Base-by-base conservation (phyloP, 2,888 invertebrate species). In the Hyppa rectilinea region DNA sequence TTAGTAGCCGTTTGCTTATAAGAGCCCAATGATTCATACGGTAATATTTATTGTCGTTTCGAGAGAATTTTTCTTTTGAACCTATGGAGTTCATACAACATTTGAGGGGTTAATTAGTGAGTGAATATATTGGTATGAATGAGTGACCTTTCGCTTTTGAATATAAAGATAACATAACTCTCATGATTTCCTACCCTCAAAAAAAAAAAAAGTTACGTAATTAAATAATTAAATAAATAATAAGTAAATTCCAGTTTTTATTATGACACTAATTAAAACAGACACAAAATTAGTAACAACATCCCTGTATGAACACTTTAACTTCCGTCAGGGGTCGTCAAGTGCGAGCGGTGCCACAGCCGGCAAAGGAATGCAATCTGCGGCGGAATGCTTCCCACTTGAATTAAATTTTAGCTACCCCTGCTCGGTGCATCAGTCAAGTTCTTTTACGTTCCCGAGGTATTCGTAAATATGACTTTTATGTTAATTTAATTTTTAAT, bases 341-440 rank as follows among this genome's bases (percentile, higher is more conserved):
- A 87, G 86, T 83, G 87, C 72, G 78, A 77, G 85, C 80, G 81
- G 78, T 81, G 86, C 85, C 82, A 86, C 84, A 87, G 85, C 85
- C 86, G 88, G 82, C 80, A 60, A 87, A 89, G 95, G 94, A 95
- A 95, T 94, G 95, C 94, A 95, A 95, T 95, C 94, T 92, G 92
- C 88, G 88, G 90, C 77, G 94, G 94, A 93, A 95, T 95, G 92
- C 88, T 88, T 86, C 88, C 82, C 88, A 86, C 88, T 88, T 88
- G 92, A 92, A 94, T 93, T 93, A 94, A 92, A 94, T 94, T 94
- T 92, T 88, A 90, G 90, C 90, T 85, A 88, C 85, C 85, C 56
- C 34, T 53, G 71, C 80, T 62, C 63, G 72, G 80, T 86, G 87
- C 85, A 78, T 79, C 83, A 61, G 82, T 73, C 80, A 84, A 82